A percentile compares a stretch with the other conserved stretches of the same genome.
These are phyloP conservation scores for Tipula confusa DNA, from an alignment of 2,888 invertebrate species.

Conservation along the genomic window DNA sequence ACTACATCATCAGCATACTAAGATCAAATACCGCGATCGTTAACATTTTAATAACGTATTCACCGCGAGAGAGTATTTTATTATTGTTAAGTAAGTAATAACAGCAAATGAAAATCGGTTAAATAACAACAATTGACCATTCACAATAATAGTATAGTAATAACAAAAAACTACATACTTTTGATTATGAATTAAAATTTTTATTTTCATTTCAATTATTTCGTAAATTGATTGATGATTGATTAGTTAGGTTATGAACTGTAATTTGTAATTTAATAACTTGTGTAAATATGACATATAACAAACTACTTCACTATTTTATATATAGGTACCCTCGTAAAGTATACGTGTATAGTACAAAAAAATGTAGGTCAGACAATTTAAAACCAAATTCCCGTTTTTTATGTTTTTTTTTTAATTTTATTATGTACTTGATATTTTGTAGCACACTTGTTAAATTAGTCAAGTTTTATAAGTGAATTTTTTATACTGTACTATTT, in stretches of 20 bases:
- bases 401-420: neutral
- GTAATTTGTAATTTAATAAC: neutral
- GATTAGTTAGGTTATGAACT: neutral
- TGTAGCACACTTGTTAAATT: neutral
- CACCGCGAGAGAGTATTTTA: neutral
- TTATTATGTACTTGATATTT: neutral
- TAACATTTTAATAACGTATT: neutral
- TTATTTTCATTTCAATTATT: neutral
- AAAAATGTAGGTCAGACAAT: neutral
- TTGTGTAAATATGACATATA: neutral
- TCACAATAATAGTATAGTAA: neutral
- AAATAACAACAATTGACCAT: neutral
- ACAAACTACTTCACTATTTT: neutral
- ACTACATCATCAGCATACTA: conserved; percentile 4
- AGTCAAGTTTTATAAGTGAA: neutral
- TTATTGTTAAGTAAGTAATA: neutral
- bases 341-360: neutral
- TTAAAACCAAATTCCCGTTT: neutral
- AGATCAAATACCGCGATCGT: neutral
- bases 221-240: neutral
- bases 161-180: neutral
- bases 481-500: neutral
- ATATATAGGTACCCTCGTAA: neutral
- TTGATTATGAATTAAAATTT: neutral
- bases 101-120: neutral